A percentile compares a stretch with the other conserved stretches of the same genome.
These are phyloP conservation scores for Rhinopomastus cyanomelas DNA, from an alignment of 2,113 vertebrate species.

Conservation along the genomic window DNA sequence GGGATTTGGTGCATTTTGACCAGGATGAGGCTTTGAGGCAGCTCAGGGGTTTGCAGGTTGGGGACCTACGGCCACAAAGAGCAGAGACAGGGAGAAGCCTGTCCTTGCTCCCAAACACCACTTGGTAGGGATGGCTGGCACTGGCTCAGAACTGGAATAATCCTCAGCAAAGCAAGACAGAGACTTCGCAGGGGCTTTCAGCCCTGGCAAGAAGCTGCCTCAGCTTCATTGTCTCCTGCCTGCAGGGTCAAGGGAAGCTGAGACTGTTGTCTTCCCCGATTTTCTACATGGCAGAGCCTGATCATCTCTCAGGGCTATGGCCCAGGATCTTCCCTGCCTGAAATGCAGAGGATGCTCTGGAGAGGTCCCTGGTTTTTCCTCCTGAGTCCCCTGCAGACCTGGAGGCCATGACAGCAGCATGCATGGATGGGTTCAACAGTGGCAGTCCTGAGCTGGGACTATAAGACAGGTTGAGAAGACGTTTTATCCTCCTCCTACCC, in stretches of 20 bases:
- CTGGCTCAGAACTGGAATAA: conserved; percentile 13
- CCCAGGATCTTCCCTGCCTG: not conserved
- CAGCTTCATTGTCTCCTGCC: not conserved
- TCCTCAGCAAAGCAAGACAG: not conserved
- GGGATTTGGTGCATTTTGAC: not conserved
- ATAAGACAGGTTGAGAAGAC: not conserved
- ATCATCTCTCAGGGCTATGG: not conserved
- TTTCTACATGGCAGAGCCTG: not conserved
- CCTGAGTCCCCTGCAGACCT: not conserved
- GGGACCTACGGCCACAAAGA: not conserved
- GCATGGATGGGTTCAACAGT: fast-evolving
- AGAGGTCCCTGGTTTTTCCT: not conserved
- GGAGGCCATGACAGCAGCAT: not conserved
- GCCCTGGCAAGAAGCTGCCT: not conserved
- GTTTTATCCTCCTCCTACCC: not conserved
- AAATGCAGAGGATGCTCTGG: not conserved
- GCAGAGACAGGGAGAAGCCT: not conserved
- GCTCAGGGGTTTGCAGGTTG: not conserved
- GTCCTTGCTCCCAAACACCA: not conserved
- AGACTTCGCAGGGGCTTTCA: not conserved
- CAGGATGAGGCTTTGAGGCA: not conserved
- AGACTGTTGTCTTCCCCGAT: fast-evolving
- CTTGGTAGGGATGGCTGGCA: not conserved
- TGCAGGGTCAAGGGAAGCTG: fast-evolving
- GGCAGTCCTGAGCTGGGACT: not conserved